phyloP scores from a whole-genome alignment of 2,113 vertebrate genomes.

The Indicator maculatus region DNA sequence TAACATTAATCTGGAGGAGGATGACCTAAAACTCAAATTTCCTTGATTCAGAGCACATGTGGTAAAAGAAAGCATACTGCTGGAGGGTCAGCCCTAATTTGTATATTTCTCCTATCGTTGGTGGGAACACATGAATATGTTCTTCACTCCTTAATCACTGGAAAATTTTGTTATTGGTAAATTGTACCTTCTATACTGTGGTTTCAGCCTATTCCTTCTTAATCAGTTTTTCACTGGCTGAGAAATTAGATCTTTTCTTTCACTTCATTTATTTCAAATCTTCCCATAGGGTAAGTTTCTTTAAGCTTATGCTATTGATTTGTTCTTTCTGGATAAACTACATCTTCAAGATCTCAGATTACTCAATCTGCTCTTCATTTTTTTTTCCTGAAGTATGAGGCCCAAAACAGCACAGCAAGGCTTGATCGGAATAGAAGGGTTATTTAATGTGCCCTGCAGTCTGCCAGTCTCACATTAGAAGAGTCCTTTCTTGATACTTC shows the following conservation, averaged over 20 bases:
- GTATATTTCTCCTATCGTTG: not conserved
- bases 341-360: not conserved
- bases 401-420: not conserved
- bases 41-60: not conserved
- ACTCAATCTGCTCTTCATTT: not conserved
- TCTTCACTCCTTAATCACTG: not conserved
- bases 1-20: not conserved
- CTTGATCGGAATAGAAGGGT: not conserved
- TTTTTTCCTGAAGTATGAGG: not conserved
- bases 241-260: not conserved
- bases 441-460: not conserved
- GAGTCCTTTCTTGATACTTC: not conserved
- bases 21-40: not conserved
- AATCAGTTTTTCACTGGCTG: not conserved
- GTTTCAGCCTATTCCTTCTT: not conserved
- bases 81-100: not conserved
- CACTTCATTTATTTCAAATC: not conserved
- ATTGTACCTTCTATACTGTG: not conserved
- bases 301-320: not conserved
- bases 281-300: not conserved
- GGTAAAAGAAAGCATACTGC: not conserved
- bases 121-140: not conserved
- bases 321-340: not conserved
- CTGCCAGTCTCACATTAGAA: not conserved
- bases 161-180: not conserved